These are phyloP conservation scores for Coregonus ussuriensis DNA, from an alignment of 2,797 vertebrate species.

Conservation along the genomic window DNA sequence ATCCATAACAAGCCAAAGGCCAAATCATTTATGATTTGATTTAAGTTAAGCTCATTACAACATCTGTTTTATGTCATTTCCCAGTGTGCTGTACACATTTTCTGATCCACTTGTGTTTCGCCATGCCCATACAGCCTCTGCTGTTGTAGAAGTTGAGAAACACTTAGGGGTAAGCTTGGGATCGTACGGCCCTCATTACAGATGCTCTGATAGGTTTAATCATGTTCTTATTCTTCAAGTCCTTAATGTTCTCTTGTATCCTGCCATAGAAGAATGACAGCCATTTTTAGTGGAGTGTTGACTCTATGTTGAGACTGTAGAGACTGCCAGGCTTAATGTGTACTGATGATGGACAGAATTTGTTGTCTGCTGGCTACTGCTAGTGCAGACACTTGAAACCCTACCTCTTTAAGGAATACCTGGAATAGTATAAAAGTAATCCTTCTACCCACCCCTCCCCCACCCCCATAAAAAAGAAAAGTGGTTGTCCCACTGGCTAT, in stretches of 20 bases:
- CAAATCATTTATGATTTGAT: neutral
- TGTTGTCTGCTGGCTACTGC: conserved; percentile 11
- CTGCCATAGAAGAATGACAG: conserved; percentile 11
- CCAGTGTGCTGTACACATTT: neutral
- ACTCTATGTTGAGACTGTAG: neutral
- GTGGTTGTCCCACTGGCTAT: too few relatives aligned
- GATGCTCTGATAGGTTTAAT: conserved; percentile 20
- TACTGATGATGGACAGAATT: conserved; percentile 14
- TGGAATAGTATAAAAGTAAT: too few relatives aligned
- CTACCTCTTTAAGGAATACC: too few relatives aligned
- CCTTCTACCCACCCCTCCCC: too few relatives aligned
- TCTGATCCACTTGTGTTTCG: neutral
- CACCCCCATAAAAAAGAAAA: too few relatives aligned
- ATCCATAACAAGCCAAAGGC: neutral
- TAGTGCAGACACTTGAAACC: neutral
- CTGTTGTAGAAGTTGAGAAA: neutral
- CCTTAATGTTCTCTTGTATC: conserved; percentile 25
- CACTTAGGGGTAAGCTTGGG: neutral
- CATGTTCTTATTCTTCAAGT: conserved; percentile 16
- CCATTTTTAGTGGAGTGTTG: conserved; percentile 13
- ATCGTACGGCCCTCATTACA: conserved; percentile 22
- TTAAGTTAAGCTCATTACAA: neutral
- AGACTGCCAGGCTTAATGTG: conserved; percentile 13
- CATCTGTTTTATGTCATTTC: neutral
- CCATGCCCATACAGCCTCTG: neutral